Base-by-base conservation (phyloP, 2,888 invertebrate genomes). In the Phyllotreta cruciferae region DNA sequence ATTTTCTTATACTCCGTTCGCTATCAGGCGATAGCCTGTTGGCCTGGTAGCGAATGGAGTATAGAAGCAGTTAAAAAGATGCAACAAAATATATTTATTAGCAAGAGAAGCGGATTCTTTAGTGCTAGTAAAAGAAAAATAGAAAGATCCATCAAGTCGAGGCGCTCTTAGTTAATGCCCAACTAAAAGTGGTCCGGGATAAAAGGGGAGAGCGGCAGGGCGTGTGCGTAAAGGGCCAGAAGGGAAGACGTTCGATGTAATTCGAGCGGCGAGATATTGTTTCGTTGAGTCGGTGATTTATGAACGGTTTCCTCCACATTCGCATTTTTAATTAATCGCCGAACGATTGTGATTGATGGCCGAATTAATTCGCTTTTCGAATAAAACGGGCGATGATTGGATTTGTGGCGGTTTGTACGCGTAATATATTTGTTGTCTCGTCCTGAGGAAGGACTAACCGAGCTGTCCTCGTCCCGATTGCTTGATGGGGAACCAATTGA, bases 341-440 rank as follows among this genome's bases (percentile, higher is more conserved):
- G 1, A 52, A 58, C 52, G 58, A 58, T 58, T 50, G 50, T 58
- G 50, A 49, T 49, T 34, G 34, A 49, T 49, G 35, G 5, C 13
- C 24, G 24, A 24, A 24, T 24, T 24, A 4, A 24, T 24, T 24
- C n/a, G 34, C 35, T 34, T 14, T 47, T 49, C 10, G 9, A 10
- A n/a, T 35, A 41, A 4, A 41, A 6, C 10, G 10, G 4, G 9
- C n/a, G n/a, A 34, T 52, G 52, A 52, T 52, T 52, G 52, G 34
- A 52, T 52, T 52, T 52, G 52, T 52, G 36, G 52, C 37, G 52
- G 36, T 52, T 34, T 38, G 52, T 13, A 52, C 34, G n/a, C 37
- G 37, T 38, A 75, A 67, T 68, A 69, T 69, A 74, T 75, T 74
- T 71, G 72, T 66, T 69, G 70, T 64, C 67, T 69, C 65, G 64